Evolutionary conservation across 2,113 vertebrate genomes (phyloP).

Genomic region (Sturnus vulgaris): DNA sequence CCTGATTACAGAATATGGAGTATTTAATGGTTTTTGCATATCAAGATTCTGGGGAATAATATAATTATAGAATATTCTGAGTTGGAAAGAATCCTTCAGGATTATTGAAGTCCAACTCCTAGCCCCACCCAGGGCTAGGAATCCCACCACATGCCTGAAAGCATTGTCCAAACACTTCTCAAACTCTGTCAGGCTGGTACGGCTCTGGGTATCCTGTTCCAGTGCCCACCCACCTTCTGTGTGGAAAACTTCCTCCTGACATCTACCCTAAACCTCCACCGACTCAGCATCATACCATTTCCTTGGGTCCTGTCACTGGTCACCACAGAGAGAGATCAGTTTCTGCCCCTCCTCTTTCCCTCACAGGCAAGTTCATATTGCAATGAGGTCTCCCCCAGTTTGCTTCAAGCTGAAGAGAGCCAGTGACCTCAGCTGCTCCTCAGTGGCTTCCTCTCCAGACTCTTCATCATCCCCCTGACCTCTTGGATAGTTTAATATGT

Average conservation of each 20-base stretch:
- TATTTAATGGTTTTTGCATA: background rate
- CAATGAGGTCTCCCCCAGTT: background rate
- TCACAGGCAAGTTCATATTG: background rate
- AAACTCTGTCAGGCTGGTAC: too few relatives aligned
- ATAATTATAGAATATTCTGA: background rate
- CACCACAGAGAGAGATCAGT: background rate
- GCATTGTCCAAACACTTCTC: background rate
- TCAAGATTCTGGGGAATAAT: background rate
- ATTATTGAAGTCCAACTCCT: background rate
- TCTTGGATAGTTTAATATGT: background rate
- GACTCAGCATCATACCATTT: background rate
- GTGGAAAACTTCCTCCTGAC: background rate
- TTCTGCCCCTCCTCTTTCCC: background rate
- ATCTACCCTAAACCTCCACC: background rate
- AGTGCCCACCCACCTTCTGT: background rate
- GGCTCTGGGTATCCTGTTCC: background rate
- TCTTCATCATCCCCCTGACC: background rate
- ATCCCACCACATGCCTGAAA: rapidly evolving
- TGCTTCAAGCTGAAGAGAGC: background rate
- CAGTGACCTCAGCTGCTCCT: background rate
- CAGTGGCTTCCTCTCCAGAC: background rate
- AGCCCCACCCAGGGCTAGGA: too few relatives aligned
- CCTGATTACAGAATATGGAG: background rate
- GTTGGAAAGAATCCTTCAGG: background rate
- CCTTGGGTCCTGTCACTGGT: background rate